Conservation (phyloP, 2,888 invertebrate genomes). For the Drosophila maculinotata region DNA sequence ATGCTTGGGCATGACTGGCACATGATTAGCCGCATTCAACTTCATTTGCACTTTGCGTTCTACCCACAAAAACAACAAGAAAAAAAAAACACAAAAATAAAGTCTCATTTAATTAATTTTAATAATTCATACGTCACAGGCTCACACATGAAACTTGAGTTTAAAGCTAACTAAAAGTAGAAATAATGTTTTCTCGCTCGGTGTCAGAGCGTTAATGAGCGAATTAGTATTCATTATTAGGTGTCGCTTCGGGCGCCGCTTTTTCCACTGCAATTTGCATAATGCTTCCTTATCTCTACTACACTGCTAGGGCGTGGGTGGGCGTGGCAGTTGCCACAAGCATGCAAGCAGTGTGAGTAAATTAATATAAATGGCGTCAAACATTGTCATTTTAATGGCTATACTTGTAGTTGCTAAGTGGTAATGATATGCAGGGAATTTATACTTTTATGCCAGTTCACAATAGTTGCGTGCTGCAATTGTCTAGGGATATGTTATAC, state of each 20-base stretch:
- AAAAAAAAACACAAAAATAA: constrained; percentile 5
- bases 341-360: constrained; percentile 64
- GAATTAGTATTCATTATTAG: constrained; percentile 81
- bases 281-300: constrained; percentile 57
- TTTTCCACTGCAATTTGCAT: constrained; percentile 60
- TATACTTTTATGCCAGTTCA: not conserved
- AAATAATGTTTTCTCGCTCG: constrained; percentile 53
- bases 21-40: constrained; percentile 65
- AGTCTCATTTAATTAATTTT: constrained; percentile 81
- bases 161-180: constrained; percentile 52
- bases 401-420: constrained; percentile 43
- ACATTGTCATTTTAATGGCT: constrained; percentile 56
- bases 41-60: constrained; percentile 54
- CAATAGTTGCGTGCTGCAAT: constrained; percentile 44
- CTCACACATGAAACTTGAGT: constrained; percentile 36
- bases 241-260: constrained; percentile 50
- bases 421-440: constrained; percentile 38
- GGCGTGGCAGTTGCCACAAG: constrained; percentile 50
- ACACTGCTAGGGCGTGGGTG: constrained; percentile 12
- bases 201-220: constrained; percentile 71
- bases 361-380: constrained; percentile 70
- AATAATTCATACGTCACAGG: constrained; percentile 78
- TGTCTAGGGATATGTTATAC: constrained; percentile 6
- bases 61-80: constrained; percentile 9
- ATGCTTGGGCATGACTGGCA: constrained; percentile 24